Conservation (phyloP, 2,888 invertebrate species). For the Amiota minor region DNA sequence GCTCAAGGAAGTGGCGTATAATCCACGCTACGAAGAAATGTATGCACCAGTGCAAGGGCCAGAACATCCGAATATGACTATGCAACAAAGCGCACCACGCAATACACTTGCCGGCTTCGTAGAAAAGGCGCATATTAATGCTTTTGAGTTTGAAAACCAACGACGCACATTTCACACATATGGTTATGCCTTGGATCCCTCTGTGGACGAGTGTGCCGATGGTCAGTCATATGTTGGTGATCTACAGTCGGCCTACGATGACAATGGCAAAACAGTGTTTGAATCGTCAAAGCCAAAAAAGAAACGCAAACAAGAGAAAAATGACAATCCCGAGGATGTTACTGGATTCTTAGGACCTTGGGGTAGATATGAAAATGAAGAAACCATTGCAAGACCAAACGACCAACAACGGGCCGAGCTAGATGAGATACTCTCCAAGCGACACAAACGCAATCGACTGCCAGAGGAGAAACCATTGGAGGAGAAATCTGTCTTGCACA, state of each 20-base stretch:
- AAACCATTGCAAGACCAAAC: constrained; percentile 89
- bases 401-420: constrained; percentile 95
- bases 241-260: constrained; percentile 81
- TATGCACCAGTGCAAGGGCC: constrained; percentile 95
- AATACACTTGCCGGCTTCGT: constrained; percentile 96
- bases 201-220: constrained; percentile 78
- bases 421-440: constrained; percentile 93
- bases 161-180: constrained; percentile 94
- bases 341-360: constrained; percentile 98
- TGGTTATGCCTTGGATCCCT: constrained; percentile 96
- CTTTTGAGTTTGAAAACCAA: constrained; percentile 98
- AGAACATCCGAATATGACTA: constrained; percentile 92
- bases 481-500: constrained; percentile 95
- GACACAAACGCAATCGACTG: constrained; percentile 88
- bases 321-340: constrained; percentile 92
- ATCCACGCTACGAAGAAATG: constrained; percentile 95
- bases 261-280: constrained; percentile 90
- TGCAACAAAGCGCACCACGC: constrained; percentile 88
- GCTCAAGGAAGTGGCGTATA: constrained; percentile 87
- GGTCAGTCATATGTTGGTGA: constrained; percentile 77
- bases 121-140: constrained; percentile 95
- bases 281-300: constrained; percentile 86
- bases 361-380: constrained; percentile 95
- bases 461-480: constrained; percentile 94
- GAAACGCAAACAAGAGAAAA: constrained; percentile 89